A percentile compares a stretch with the other conserved stretches of the same genome.
These are phyloP conservation scores for Phlogophora meticulosa DNA, from an alignment of 2,888 invertebrate species.

Conservation along the genomic window DNA sequence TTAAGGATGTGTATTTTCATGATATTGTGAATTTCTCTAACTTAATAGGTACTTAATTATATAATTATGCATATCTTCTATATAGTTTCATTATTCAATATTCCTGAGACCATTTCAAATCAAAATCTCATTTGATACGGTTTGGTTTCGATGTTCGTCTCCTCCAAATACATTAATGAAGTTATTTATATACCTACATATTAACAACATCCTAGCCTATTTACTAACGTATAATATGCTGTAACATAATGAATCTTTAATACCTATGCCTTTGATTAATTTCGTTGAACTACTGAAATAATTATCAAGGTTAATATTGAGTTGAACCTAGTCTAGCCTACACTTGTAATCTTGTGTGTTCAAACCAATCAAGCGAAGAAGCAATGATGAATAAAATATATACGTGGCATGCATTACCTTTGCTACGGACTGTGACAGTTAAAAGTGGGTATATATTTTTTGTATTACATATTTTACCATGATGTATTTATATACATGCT, in stretches of 20 bases:
- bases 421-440: too few relatives aligned
- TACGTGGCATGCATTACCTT: too few relatives aligned
- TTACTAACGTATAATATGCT: constrained; percentile 12
- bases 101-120: background rate
- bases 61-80: too few relatives aligned
- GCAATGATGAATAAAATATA: too few relatives aligned
- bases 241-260: constrained; percentile 12
- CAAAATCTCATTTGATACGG: background rate
- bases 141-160: background rate
- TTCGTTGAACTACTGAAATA: background rate
- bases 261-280: constrained; percentile 22
- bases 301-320: background rate
- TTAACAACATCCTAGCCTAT: background rate
- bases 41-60: too few relatives aligned
- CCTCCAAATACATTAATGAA: background rate
- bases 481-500: too few relatives aligned
- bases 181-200: background rate
- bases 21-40: background rate
- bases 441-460: too few relatives aligned
- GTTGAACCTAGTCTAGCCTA: background rate
- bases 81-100: background rate
- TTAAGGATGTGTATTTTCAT: background rate
- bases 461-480: too few relatives aligned
- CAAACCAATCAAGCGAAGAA: too few relatives aligned
- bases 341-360: background rate